Percentiles rank a stretch among this genome's conserved stretches.
phyloP scores from a whole-genome alignment of 1,140 invertebrate genomes.

The Leptestheria dahalacensis region DNA sequence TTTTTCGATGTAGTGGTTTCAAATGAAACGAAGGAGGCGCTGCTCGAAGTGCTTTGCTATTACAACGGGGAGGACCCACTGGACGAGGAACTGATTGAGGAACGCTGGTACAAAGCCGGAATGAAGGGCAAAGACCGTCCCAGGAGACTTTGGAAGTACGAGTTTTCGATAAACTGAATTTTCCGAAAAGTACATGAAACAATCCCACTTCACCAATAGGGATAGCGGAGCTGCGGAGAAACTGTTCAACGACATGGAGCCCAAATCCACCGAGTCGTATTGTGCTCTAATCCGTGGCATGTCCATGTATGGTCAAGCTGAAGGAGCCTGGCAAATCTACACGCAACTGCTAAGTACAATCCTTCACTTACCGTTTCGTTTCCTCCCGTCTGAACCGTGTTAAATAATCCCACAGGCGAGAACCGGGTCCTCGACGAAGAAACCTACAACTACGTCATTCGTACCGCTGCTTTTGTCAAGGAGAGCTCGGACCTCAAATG shows the following conservation, averaged over 20 bases:
- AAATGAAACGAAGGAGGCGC: constrained; percentile 42
- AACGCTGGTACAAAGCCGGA: constrained; percentile 50
- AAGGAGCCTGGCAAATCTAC: constrained; percentile 8
- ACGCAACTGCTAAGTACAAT: constrained; percentile 1
- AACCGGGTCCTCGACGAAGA: constrained; percentile 24
- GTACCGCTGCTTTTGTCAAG: constrained; percentile 37
- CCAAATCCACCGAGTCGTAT: constrained; percentile 33
- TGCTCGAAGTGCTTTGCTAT: constrained; percentile 71
- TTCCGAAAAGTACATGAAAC: neutral
- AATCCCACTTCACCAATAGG: constrained; percentile 30
- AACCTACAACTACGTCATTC: constrained; percentile 56
- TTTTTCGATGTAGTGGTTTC: constrained; percentile 30
- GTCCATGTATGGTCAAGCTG: constrained; percentile 47
- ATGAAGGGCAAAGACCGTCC: constrained; percentile 33
- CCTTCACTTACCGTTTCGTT: neutral
- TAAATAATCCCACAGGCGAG: no score
- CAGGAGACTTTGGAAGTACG: constrained; percentile 53
- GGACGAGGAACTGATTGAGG: constrained; percentile 52
- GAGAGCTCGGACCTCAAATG: constrained; percentile 44
- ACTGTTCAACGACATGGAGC: constrained; percentile 37
- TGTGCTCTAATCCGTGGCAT: constrained; percentile 49
- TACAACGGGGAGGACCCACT: constrained; percentile 52
- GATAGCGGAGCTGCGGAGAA: constrained; percentile 48
- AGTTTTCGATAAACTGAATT: constrained; percentile 21
- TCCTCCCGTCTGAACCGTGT: no score